Conservation (phyloP, 2,888 invertebrate genomes). For the Stenodema calcarata region DNA sequence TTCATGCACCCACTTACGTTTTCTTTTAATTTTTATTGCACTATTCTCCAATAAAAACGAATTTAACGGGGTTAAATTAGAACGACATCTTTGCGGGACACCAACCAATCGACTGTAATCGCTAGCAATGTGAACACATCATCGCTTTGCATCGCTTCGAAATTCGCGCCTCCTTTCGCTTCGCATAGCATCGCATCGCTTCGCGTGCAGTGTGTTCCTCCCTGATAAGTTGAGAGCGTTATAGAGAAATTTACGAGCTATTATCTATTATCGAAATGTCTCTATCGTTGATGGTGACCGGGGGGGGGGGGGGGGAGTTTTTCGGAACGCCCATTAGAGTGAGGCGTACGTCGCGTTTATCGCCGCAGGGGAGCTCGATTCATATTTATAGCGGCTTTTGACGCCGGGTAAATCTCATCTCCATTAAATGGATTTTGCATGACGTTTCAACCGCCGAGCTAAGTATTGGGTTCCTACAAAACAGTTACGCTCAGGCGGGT, state of each 20-base stretch:
- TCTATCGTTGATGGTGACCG: background rate
- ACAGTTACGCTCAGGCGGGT: background rate
- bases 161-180: too few species aligned
- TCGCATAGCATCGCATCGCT: too few species aligned
- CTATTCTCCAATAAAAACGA: too few species aligned
- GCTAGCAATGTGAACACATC: too few species aligned
- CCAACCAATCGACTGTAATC: too few species aligned
- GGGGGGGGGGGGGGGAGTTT: background rate
- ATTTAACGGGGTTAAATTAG: too few species aligned
- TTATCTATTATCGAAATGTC: background rate
- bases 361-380: background rate
- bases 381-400: background rate
- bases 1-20: too few species aligned
- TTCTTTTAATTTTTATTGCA: too few species aligned
- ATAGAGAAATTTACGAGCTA: background rate
- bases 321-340: background rate
- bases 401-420: background rate
- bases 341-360: background rate
- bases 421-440: background rate
- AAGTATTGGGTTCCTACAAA: background rate
- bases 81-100: too few species aligned
- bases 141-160: too few species aligned
- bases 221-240: background rate
- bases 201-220: too few species aligned
- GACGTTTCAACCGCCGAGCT: background rate